phyloP scores from a whole-genome alignment of 2,113 vertebrate species.

The Sorex araneus region DNA sequence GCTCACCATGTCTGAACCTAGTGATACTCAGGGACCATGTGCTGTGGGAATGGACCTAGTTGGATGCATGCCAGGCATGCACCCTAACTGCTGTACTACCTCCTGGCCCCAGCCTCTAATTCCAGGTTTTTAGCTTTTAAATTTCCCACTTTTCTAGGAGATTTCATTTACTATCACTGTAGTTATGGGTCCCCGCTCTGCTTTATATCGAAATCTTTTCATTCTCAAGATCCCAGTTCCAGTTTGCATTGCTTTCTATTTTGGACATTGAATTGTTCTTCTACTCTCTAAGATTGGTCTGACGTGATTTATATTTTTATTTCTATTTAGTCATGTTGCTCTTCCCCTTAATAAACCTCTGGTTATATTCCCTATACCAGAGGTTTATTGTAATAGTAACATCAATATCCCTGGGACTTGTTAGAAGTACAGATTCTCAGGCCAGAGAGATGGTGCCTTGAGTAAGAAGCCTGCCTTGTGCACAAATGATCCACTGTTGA shows the following conservation, averaged over 20 bases:
- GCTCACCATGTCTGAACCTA: too few relatives aligned
- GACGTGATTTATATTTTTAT: not conserved
- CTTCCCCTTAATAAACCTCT: not conserved
- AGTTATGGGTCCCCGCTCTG: not conserved
- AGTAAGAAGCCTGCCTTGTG: too few relatives aligned
- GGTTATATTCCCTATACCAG: not conserved
- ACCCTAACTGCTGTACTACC: too few relatives aligned
- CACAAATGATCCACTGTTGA: too few relatives aligned
- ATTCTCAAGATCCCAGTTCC: not conserved
- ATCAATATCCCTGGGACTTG: not conserved
- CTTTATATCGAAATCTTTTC: not conserved
- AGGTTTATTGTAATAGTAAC: not conserved
- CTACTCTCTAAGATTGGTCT: not conserved
- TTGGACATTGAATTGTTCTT: not conserved
- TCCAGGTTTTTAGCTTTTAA: not conserved
- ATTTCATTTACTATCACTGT: not conserved
- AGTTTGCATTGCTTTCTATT: not conserved
- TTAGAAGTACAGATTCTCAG: not conserved
- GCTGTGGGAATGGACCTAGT: too few relatives aligned
- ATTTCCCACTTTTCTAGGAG: not conserved
- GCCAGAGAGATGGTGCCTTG: too few relatives aligned
- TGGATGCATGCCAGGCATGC: too few relatives aligned
- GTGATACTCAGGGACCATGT: too few relatives aligned
- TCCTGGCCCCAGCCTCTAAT: not conserved
- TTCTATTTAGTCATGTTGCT: not conserved